Percentiles rank a stretch among this genome's conserved stretches.
Conservation (phyloP, 23 tunicate genomes). For the Halocynthia roretzi region DNA sequence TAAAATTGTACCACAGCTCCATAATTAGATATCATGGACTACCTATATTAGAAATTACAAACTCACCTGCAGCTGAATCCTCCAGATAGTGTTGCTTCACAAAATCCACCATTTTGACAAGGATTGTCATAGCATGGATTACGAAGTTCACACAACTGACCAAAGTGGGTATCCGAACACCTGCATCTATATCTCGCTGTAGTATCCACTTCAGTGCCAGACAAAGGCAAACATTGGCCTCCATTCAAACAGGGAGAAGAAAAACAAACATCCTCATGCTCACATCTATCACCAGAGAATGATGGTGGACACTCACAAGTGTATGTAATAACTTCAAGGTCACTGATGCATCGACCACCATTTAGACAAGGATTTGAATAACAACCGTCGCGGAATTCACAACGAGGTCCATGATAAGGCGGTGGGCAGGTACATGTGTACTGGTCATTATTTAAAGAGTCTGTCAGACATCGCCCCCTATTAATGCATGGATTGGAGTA, state of each 20-base stretch:
- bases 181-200: slow-evolving; percentile 35
- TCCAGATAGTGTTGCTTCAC: not conserved
- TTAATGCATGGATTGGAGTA: slow-evolving; percentile 7
- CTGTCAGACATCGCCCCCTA: slow-evolving; percentile 13
- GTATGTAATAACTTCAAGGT: slow-evolving; percentile 11
- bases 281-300: slow-evolving; percentile 48
- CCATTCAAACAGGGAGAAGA: slow-evolving; percentile 62
- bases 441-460: not conserved
- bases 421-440: slow-evolving; percentile 26
- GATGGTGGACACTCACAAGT: slow-evolving; percentile 34
- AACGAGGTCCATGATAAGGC: slow-evolving; percentile 23
- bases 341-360: slow-evolving; percentile 34
- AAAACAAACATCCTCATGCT: slow-evolving; percentile 40
- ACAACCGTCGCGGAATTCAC: slow-evolving; percentile 39
- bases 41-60: too few species aligned
- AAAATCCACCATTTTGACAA: slow-evolving; percentile 42
- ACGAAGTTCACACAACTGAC: slow-evolving; percentile 22
- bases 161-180: slow-evolving; percentile 44
- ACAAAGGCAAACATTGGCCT: slow-evolving; percentile 9
- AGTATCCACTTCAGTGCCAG: too few species aligned
- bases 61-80: slow-evolving; percentile 23
- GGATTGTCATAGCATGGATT: slow-evolving; percentile 37
- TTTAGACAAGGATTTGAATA: slow-evolving; percentile 54
- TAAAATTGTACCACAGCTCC: too few species aligned
- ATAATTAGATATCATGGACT: too few species aligned